Conservation (phyloP, 1,140 invertebrate genomes). For the Hydropsyche tenuis region DNA sequence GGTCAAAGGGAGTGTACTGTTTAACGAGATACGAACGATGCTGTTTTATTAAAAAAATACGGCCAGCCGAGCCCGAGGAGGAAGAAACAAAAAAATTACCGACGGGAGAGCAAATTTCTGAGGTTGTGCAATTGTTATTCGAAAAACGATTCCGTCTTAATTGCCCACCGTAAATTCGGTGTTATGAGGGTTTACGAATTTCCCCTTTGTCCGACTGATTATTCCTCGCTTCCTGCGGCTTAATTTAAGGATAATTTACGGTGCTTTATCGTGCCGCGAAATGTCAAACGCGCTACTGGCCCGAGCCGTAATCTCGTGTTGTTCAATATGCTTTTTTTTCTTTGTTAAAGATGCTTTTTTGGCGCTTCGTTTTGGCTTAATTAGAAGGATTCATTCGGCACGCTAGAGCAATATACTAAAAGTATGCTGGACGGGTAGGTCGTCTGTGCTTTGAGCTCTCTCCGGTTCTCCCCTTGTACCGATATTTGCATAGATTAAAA, state of each 20-base stretch:
- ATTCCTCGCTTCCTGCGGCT: neutral
- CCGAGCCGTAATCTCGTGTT: no score
- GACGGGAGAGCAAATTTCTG: neutral
- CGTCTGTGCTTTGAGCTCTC: conserved; percentile 13
- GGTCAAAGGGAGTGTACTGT: no score
- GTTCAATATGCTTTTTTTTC: no score
- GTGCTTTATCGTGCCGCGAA: conserved; percentile 12
- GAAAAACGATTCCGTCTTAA: neutral
- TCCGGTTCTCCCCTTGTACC: conserved; percentile 2
- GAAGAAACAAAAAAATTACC: neutral
- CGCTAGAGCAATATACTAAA: no score
- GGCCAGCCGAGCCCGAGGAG: no score
- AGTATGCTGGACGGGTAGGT: neutral
- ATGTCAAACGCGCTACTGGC: conserved; percentile 1
- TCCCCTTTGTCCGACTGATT: conserved; percentile 18
- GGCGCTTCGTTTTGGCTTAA: no score
- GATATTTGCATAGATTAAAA: conserved; percentile 48
- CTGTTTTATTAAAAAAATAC: no score
- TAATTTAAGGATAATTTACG: neutral
- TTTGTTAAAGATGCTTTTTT: no score
- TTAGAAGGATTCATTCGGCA: no score
- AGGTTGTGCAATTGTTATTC: conserved; percentile 14
- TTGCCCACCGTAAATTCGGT: neutral
- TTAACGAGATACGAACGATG: no score
- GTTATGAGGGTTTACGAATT: conserved; percentile 6